A percentile compares a stretch with the other conserved stretches of the same genome.
These are phyloP conservation scores for Sebastes reedi DNA, from an alignment of 2,797 vertebrate species.

Conservation along the genomic window DNA sequence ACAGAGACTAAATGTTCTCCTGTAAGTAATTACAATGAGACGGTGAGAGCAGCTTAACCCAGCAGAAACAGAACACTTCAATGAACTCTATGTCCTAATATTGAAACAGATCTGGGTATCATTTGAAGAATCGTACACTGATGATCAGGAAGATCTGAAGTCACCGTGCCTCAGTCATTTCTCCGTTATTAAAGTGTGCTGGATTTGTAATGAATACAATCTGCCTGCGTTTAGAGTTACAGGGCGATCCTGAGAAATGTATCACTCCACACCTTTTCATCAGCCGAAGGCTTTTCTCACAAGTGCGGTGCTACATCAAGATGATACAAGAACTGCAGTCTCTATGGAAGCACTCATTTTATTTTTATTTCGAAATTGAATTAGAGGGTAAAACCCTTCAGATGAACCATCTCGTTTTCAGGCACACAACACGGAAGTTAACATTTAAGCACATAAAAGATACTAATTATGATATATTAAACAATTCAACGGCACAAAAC, in stretches of 20 bases:
- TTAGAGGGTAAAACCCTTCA: neutral
- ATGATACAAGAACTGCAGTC: neutral
- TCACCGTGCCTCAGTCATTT: slow-evolving; percentile 2
- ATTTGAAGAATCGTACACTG: slow-evolving; percentile 3
- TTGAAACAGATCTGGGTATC: slow-evolving; percentile 1
- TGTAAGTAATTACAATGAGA: slow-evolving; percentile 14
- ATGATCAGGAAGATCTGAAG: slow-evolving; percentile 10
- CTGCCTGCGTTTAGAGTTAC: neutral
- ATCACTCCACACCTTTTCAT: slow-evolving; percentile 17
- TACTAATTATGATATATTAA: neutral
- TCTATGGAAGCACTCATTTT: neutral
- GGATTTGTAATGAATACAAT: slow-evolving; percentile 26
- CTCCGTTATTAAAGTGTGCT: neutral
- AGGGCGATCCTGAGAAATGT: slow-evolving; percentile 29
- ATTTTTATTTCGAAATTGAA: neutral
- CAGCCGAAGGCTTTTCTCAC: slow-evolving; percentile 17
- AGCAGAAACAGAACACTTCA: slow-evolving; percentile 14
- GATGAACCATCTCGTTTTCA: neutral
- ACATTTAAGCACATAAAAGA: neutral
- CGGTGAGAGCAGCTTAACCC: slow-evolving; percentile 10
- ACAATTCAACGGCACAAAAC: neutral
- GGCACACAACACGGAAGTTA: neutral
- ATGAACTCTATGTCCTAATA: neutral
- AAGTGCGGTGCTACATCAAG: slow-evolving; percentile 8
- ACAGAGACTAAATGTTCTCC: neutral